A percentile compares a stretch with the other conserved stretches of the same genome.
These are phyloP conservation scores for Oxyteleia sp. DNA, from an alignment of 2,888 invertebrate species.

Conservation along the genomic window DNA sequence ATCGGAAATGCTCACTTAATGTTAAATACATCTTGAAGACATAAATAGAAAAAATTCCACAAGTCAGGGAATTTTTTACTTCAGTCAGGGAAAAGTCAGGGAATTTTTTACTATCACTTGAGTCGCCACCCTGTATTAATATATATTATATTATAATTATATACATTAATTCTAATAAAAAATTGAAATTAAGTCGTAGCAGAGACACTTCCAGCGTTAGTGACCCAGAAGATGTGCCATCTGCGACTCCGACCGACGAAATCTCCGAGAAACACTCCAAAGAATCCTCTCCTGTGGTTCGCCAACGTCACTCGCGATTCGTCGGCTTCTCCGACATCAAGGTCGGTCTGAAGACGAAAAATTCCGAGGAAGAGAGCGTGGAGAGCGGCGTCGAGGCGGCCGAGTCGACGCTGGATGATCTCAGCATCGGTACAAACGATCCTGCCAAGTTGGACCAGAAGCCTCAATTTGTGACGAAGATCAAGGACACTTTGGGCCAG, in stretches of 20 bases:
- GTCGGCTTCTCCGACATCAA: slow-evolving; percentile 87
- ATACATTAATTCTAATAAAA: too few relatives aligned
- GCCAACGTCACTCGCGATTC: slow-evolving; percentile 82
- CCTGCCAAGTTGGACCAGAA: slow-evolving; percentile 30
- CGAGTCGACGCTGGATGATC: slow-evolving; percentile 79
- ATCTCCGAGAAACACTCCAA: slow-evolving; percentile 79
- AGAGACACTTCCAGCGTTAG: slow-evolving; percentile 91
- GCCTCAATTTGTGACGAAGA: slow-evolving; percentile 29
- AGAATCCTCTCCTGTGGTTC: slow-evolving; percentile 71
- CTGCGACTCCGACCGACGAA: slow-evolving; percentile 83
- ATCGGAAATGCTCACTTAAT: too few relatives aligned
- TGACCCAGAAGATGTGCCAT: slow-evolving; percentile 89
- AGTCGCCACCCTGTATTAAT: too few relatives aligned
- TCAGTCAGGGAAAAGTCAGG: too few relatives aligned
- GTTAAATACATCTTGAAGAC: too few relatives aligned
- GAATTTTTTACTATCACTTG: too few relatives aligned
- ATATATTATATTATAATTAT: too few relatives aligned
- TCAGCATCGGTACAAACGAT: slow-evolving; percentile 55
- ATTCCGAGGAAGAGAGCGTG: slow-evolving; percentile 83
- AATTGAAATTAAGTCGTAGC: slow-evolving; percentile 86
- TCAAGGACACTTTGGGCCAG: slow-evolving; percentile 49
- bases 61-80: too few relatives aligned
- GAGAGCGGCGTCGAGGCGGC: slow-evolving; percentile 86
- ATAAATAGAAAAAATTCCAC: too few relatives aligned
- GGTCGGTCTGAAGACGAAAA: slow-evolving; percentile 85